phyloP scores from a whole-genome alignment of 2,113 vertebrate genomes.

The Micronycteris hirsuta region DNA sequence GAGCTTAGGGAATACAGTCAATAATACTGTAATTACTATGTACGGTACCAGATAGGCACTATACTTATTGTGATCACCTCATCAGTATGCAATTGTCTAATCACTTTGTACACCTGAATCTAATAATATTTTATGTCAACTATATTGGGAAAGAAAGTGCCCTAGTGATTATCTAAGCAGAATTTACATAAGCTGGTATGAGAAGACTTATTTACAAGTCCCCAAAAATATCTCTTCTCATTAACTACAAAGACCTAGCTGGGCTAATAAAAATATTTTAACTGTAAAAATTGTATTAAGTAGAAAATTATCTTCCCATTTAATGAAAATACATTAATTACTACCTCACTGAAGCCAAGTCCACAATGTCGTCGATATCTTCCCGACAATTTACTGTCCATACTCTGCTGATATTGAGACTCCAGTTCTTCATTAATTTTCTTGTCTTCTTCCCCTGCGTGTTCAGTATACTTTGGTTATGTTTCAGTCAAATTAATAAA shows the following conservation, averaged over 20 bases:
- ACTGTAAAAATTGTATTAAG: not conserved
- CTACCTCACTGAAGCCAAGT: constrained; percentile 96
- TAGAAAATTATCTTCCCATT: not conserved
- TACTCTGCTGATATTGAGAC: constrained; percentile 93
- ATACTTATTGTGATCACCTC: not conserved
- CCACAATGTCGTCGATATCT: constrained; percentile 94
- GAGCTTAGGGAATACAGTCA: not conserved
- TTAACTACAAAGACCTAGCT: not conserved
- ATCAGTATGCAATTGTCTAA: not conserved
- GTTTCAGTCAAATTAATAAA: constrained; percentile 83
- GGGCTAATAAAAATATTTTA: not conserved
- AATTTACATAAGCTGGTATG: constrained; percentile 17
- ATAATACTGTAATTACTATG: not conserved
- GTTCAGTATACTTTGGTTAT: constrained; percentile 83
- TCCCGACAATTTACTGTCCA: constrained; percentile 94
- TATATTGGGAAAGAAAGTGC: not conserved
- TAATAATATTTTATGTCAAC: not conserved
- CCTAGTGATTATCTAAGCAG: not conserved
- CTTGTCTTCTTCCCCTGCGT: constrained; percentile 92
- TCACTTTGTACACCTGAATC: not conserved
- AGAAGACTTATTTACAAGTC: constrained; percentile 30
- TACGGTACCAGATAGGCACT: not conserved
- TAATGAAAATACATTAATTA: constrained; percentile 41
- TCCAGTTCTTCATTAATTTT: constrained; percentile 93
- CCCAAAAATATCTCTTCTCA: constrained; percentile 3